Evolutionary conservation across 1,140 invertebrate species (phyloP), one percentile per base, ranked within the genome.

Genomic region (Lutraria rhynchaena): DNA sequence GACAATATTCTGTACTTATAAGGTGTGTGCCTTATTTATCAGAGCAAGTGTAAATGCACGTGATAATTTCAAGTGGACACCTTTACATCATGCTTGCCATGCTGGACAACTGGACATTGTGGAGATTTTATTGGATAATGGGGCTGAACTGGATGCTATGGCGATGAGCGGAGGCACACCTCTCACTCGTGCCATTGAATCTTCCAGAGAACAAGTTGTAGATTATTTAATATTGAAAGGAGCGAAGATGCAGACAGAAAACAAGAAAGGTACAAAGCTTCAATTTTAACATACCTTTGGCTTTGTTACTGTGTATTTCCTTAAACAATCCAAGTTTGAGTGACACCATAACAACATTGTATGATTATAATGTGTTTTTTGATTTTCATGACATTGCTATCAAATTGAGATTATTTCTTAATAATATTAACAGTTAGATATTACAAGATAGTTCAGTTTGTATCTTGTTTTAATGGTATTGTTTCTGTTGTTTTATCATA

Each of bases 21-120:
- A n/a, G n/a, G 15, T 41, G 15, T 41, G 37, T 61, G 7, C 7
- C 33, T 19, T 60, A 17, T 13, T 63, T 83, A 85, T 22, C 86
- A 93, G 92, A 44, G 92, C 92, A 22, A 76, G 84, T 71, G 85
- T 93, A 7, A 92, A 92, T 86, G 85, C 90, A 15, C 82, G 86
- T 60, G 92, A 93, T 75, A 93, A 93, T 82, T 93, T 93, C 83
- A 91, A 92, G 73, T 93, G 92, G 92, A 92, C 92, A 53, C 91
- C 92, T 9, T 74, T 93, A 29, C 92, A 93, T 77, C 92, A 93
- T 84, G 92, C 92, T 1, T 92, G 91, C 76, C 92, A 93, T 83
- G 83, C 88, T 22, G 92, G 92, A 19, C 87, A 89, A 63, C 77
- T 91, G 41, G 91, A 92, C 76, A 82, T 93, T 55, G 91, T 92